Evolutionary conservation across 2,797 vertebrate genomes (phyloP).

Genomic region (Chelon labrosus): DNA sequence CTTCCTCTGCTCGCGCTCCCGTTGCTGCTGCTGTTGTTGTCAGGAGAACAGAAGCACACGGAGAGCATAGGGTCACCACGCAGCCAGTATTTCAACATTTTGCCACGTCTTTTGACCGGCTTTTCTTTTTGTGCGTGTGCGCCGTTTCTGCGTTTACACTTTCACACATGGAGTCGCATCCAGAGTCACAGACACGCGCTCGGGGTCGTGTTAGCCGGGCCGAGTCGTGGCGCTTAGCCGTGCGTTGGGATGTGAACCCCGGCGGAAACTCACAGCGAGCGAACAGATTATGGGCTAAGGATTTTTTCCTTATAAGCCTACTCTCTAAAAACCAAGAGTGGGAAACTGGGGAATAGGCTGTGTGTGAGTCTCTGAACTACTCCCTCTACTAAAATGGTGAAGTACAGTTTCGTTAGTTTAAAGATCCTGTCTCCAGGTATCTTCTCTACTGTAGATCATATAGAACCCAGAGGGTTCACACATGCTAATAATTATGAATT

Average conservation of each 20-base stretch:
- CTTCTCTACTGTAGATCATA: background rate
- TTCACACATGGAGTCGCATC: background rate
- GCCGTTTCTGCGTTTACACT: background rate
- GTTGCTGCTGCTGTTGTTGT: slow-evolving; percentile 92
- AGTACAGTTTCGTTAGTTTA: slow-evolving; percentile 5
- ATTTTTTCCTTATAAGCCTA: slow-evolving; percentile 67
- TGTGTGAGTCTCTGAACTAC: slow-evolving; percentile 16
- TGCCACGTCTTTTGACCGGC: background rate
- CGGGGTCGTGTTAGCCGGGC: slow-evolving; percentile 59
- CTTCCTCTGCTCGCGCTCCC: slow-evolving; percentile 92
- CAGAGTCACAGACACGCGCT: slow-evolving; percentile 30
- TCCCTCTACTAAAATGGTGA: slow-evolving; percentile 14
- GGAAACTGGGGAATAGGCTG: slow-evolving; percentile 39
- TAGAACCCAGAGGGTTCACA: no score
- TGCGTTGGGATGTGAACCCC: slow-evolving; percentile 51
- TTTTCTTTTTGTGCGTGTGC: background rate
- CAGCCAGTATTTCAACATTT: background rate
- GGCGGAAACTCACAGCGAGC: slow-evolving; percentile 62
- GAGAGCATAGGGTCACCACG: slow-evolving; percentile 6
- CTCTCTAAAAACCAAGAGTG: slow-evolving; percentile 69
- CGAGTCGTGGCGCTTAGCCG: slow-evolving; percentile 65
- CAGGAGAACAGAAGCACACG: slow-evolving; percentile 7
- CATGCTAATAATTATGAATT: no score
- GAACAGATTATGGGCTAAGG: slow-evolving; percentile 70
- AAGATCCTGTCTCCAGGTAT: slow-evolving; percentile 1